Evolutionary conservation across 1,140 invertebrate genomes (phyloP).

Genomic region (Caenorhabditis brenneri): DNA sequence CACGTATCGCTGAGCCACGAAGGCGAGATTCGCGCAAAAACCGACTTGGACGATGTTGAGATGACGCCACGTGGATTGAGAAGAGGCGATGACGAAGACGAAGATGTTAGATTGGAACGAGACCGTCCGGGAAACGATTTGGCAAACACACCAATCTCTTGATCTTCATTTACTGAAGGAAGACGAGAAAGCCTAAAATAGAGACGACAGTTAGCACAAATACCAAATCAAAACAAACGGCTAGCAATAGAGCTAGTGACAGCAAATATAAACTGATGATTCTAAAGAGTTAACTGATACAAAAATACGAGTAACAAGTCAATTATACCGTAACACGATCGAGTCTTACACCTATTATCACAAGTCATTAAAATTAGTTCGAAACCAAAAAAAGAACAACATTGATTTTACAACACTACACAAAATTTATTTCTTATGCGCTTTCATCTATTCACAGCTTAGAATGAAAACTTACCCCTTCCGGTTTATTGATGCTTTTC

Average conservation of each 20-base stretch:
- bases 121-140: slow-evolving; percentile 16
- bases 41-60: slow-evolving; percentile 33
- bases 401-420: not conserved
- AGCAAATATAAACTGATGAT: too few species aligned
- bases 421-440: not conserved
- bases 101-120: not conserved
- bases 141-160: not conserved
- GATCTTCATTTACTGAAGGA: slow-evolving; percentile 22
- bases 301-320: too few species aligned
- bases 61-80: not conserved
- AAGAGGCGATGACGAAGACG: not conserved
- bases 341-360: too few species aligned
- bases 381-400: too few species aligned
- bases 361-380: too few species aligned
- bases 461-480: not conserved
- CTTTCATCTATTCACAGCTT: too few species aligned
- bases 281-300: too few species aligned
- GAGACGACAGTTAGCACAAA: slow-evolving; percentile 10
- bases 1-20: slow-evolving; percentile 42
- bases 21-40: slow-evolving; percentile 42
- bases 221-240: not conserved
- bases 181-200: slow-evolving; percentile 22
- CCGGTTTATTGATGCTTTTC: not conserved
- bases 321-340: too few species aligned
- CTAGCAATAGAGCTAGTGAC: too few species aligned